These are phyloP conservation scores for Alethe castanea DNA, from an alignment of 2,113 vertebrate species.

Conservation along the genomic window DNA sequence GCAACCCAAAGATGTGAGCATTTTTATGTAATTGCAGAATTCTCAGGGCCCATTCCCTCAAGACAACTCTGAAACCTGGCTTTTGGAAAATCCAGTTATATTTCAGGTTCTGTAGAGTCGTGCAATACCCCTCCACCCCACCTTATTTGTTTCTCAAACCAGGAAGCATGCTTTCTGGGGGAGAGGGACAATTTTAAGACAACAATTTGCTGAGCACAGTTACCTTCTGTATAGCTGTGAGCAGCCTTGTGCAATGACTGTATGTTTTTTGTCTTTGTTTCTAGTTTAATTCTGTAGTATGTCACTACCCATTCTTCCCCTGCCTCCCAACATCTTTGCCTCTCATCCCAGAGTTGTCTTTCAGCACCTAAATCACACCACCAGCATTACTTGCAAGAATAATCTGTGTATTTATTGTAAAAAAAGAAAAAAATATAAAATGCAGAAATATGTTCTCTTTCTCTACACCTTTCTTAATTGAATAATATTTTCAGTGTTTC, in stretches of 20 bases:
- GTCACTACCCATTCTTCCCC: background rate
- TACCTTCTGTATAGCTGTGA: constrained; percentile 23
- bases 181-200: background rate
- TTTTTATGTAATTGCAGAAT: background rate
- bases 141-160: background rate
- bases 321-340: background rate
- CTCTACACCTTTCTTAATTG: background rate
- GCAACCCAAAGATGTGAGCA: background rate
- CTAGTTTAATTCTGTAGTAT: background rate
- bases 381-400: background rate
- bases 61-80: background rate
- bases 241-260: background rate
- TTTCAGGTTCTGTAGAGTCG: background rate
- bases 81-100: background rate
- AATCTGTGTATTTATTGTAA: background rate
- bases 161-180: background rate
- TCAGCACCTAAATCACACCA: background rate
- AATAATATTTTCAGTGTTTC: background rate
- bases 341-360: background rate
- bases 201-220: background rate
- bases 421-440: background rate
- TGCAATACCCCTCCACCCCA: background rate
- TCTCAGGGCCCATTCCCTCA: constrained; percentile 17
- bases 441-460: background rate
- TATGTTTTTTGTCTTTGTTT: background rate